phyloP scores from a whole-genome alignment of 2,113 vertebrate species.

The Eudorcas thomsonii region DNA sequence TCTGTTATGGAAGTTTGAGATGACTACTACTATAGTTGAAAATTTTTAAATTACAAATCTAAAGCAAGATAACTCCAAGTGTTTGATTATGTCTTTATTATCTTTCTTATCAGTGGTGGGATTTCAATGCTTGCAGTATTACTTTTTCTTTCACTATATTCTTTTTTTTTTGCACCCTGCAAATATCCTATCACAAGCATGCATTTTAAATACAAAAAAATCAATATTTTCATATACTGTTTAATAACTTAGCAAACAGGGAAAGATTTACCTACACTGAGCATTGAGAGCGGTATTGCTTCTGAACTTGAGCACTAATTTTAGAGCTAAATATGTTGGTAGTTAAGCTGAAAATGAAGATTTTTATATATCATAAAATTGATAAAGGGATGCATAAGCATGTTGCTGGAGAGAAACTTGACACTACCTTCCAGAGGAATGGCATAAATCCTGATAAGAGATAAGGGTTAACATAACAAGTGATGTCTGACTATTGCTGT shows the following conservation, averaged over 20 bases:
- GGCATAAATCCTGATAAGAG: not conserved
- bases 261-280: not conserved
- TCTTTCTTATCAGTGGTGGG: not conserved
- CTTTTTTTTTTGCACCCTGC: not conserved
- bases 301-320: not conserved
- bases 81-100: not conserved
- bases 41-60: not conserved
- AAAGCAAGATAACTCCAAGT: not conserved
- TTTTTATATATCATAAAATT: not conserved
- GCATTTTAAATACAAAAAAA: not conserved
- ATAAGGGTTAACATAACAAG: not conserved
- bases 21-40: not conserved
- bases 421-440: not conserved
- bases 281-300: not conserved
- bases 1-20: not conserved
- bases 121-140: fast-evolving
- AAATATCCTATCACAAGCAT: not conserved
- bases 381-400: not conserved
- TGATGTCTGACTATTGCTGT: not conserved
- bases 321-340: not conserved
- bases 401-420: fast-evolving
- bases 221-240: not conserved
- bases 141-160: not conserved
- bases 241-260: not conserved
- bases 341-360: not conserved